Base-by-base conservation (phyloP, 2,888 invertebrate genomes). In the Oegoconia quadripuncta region DNA sequence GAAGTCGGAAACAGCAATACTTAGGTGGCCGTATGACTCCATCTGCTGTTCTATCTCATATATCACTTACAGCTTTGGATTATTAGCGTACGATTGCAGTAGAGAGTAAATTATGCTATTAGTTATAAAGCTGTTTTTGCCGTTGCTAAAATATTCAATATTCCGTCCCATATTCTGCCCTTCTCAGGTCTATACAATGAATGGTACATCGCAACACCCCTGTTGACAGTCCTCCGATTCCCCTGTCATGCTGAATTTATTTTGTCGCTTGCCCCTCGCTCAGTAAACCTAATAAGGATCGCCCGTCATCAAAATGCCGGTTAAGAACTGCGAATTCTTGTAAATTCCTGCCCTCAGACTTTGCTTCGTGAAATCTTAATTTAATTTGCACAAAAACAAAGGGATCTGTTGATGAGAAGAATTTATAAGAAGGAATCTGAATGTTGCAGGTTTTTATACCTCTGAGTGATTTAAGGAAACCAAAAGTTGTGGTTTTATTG, bases 211-310 rank as follows among this genome's bases (percentile, higher is more conserved):
- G 41, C 46, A 41, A 40, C 60, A 54, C 59, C 64, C 59, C 53
- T 64, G 63, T 65, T 61, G 68, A 64, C 70, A 61, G 51, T 56
- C 56, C 48, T 30, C 52, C 42, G 36, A 32, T 30, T 40, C 48
- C 69, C 63, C 58, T 60, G 72, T 68, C 64, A 63, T 52, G 52
- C 50, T 59, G 62, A 66, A 72, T 76, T 74, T 74, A 74, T 74
- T 72, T 67, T 65, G 49, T 51, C 45, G 48, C 54, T 46, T 46
- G 38, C 64, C 70, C 72, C 63, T 62, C 59, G 59, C 52, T 51
- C 48, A 50, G 57, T 59, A 71, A 75, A 78, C 74, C 67, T 71
- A 76, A 78, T 78, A 76, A 77, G 73, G 73, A 76, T 76, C 75
- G 72, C 58, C 53, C 56, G 57, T 57, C 60, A 52, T 47, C 58